A percentile compares a stretch with the other conserved stretches of the same genome.
Evolutionary conservation across 2,888 invertebrate species (phyloP).

Genomic region (Acleris sparsana): DNA sequence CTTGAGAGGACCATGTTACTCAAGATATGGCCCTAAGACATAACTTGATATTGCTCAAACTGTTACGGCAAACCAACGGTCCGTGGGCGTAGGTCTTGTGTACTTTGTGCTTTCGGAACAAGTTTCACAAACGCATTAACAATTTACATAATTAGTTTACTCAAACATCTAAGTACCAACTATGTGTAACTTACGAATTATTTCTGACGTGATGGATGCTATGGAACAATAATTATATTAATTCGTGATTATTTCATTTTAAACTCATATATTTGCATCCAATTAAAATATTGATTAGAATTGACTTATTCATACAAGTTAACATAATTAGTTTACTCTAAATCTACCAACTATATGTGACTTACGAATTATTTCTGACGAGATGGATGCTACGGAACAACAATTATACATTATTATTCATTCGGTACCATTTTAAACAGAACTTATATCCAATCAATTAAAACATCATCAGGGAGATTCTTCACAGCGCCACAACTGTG

Average conservation of each 20-base stretch:
- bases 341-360: conserved; percentile 8
- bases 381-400: conserved; percentile 29
- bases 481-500: too few species aligned
- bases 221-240: conserved; percentile 15
- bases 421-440: too few species aligned
- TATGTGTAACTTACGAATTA: conserved; percentile 23
- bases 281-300: too few species aligned
- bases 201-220: conserved; percentile 30
- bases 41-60: conserved; percentile 3
- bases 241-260: too few species aligned
- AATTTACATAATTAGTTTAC: background rate
- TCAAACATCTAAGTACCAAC: background rate
- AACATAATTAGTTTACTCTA: background rate
- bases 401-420: background rate
- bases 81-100: conserved; percentile 20
- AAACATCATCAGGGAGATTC: too few species aligned
- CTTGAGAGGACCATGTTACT: too few species aligned
- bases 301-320: background rate
- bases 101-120: conserved; percentile 25
- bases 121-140: conserved; percentile 25
- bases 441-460: too few species aligned
- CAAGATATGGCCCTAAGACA: background rate
- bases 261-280: too few species aligned
- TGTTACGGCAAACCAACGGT: conserved; percentile 2
- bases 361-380: conserved; percentile 27